These are phyloP conservation scores for Hemithea aestivaria DNA, from an alignment of 2,888 invertebrate species.

Conservation along the genomic window DNA sequence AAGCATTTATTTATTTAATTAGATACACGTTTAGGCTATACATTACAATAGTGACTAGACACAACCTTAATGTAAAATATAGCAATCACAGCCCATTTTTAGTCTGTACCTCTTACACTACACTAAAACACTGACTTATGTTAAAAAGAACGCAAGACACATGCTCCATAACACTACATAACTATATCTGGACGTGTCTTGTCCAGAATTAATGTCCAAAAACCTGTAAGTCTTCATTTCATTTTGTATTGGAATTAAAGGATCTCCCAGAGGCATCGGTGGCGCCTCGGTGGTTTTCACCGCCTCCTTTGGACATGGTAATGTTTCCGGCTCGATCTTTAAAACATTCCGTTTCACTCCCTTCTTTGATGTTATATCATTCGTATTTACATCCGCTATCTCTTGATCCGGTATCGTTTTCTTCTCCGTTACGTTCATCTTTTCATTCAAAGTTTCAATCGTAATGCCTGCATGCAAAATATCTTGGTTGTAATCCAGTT, in stretches of 20 bases:
- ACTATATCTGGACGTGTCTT: conserved; percentile 30
- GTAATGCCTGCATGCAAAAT: conserved; percentile 58
- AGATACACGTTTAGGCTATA: too few species aligned
- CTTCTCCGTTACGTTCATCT: conserved; percentile 55
- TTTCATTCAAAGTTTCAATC: conserved; percentile 56
- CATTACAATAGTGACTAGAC: conserved; percentile 11
- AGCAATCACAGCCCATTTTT: conserved; percentile 37
- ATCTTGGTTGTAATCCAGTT: conserved; percentile 58
- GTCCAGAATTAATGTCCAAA: conserved; percentile 53
- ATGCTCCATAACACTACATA: conserved; percentile 49
- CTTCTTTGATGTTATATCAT: conserved; percentile 51
- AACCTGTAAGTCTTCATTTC: conserved; percentile 72
- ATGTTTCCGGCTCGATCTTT: conserved; percentile 61
- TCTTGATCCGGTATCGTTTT: conserved; percentile 42
- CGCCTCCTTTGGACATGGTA: conserved; percentile 62
- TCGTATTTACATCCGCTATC: conserved; percentile 38
- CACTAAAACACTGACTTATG: conserved; percentile 45
- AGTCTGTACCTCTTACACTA: conserved; percentile 58
- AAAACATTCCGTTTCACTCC: conserved; percentile 56
- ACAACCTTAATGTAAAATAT: conserved; percentile 28
- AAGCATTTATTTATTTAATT: too few species aligned
- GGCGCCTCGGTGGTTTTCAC: conserved; percentile 59
- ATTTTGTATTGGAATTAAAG: conserved; percentile 67
- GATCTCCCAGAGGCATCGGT: conserved; percentile 52
- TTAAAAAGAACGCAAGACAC: conserved; percentile 60